Conservation (phyloP, 2,888 invertebrate genomes). For the Pristionchus japonicus region DNA sequence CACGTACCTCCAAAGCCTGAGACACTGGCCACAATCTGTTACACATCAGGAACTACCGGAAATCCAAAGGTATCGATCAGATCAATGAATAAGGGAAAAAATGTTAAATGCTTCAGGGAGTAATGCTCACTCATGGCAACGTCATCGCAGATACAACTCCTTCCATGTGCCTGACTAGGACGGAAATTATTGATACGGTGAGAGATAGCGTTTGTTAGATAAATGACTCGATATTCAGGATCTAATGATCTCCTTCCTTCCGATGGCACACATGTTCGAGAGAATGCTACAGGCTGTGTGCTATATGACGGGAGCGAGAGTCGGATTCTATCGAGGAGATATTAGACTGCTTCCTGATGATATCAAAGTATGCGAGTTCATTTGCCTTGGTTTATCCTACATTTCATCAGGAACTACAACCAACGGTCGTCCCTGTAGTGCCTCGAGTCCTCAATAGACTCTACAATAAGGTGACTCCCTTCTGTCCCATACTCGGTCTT, state of each 20-base stretch:
- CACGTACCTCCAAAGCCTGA: constrained; percentile 84
- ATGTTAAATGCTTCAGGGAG: constrained; percentile 86
- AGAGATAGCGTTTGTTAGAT: neutral
- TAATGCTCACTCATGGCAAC: constrained; percentile 95
- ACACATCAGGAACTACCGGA: constrained; percentile 87
- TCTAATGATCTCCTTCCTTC: constrained; percentile 88
- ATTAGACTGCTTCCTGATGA: constrained; percentile 86
- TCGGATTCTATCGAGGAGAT: constrained; percentile 83
- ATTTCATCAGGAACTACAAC: constrained; percentile 80
- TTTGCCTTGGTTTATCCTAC: constrained; percentile 78
- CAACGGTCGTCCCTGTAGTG: constrained; percentile 95
- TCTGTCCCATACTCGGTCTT: neutral
- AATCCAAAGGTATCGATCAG: constrained; percentile 59
- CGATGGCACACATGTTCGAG: constrained; percentile 97
- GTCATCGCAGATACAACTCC: constrained; percentile 68
- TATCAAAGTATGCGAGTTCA: constrained; percentile 84
- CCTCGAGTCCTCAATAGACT: constrained; percentile 93
- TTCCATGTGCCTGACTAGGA: constrained; percentile 68
- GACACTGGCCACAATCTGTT: constrained; percentile 93
- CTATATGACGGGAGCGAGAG: constrained; percentile 68
- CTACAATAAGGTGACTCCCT: constrained; percentile 84
- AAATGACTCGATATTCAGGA: neutral
- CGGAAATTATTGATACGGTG: constrained; percentile 53
- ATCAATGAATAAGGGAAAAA: too few relatives aligned
- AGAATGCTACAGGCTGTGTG: constrained; percentile 78